Conservation (phyloP, 2,113 vertebrate species). For the Malurus elegans region DNA sequence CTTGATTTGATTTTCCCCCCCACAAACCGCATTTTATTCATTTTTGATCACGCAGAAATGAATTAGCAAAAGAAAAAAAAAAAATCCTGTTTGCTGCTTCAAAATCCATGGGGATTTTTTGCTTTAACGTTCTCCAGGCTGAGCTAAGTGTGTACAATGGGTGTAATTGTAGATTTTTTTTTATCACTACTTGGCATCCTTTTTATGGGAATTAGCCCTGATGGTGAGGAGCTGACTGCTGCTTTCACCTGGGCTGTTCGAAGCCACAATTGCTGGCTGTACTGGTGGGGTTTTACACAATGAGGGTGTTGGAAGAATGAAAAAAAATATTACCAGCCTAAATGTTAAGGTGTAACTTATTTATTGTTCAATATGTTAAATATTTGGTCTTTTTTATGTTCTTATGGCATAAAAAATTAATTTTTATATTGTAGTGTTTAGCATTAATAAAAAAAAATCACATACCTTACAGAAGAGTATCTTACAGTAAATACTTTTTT, state of each 20-base stretch:
- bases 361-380: not conserved
- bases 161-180: not conserved
- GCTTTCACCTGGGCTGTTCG: not conserved
- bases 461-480: not conserved
- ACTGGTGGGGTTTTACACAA: not conserved
- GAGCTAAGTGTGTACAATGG: not conserved
- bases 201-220: not conserved
- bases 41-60: not conserved
- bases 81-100: not conserved
- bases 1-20: fast-evolving
- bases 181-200: not conserved
- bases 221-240: not conserved
- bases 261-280: not conserved
- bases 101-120: not conserved
- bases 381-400: not conserved
- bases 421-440: not conserved
- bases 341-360: not conserved
- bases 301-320: not conserved
- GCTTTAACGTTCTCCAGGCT: not conserved
- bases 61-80: not conserved
- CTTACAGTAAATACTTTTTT: not conserved
- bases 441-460: not conserved
- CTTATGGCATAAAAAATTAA: not conserved
- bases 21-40: not conserved
- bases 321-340: not conserved